A percentile compares a stretch with the other conserved stretches of the same genome.
Conservation (phyloP, 2,888 invertebrate species). For the Pachycephus smyrnensis region DNA sequence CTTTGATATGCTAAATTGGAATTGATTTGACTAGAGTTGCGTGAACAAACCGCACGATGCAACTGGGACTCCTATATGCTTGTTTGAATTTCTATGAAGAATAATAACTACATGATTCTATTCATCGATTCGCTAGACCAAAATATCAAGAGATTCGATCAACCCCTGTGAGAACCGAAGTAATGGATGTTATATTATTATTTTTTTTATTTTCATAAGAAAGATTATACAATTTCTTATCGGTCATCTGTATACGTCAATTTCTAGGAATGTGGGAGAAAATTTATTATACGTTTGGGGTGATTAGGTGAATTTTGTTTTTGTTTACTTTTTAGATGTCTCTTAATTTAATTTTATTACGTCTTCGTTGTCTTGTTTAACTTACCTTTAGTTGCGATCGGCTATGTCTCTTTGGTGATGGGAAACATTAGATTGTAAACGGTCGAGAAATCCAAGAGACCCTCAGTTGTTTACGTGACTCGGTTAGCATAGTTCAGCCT, state of each 20-base stretch:
- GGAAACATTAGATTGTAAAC: constrained; percentile 33
- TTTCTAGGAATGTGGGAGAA: neutral
- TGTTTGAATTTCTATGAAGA: constrained; percentile 16
- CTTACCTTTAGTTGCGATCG: constrained; percentile 8
- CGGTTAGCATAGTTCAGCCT: constrained; percentile 41
- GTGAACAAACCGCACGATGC: constrained; percentile 43
- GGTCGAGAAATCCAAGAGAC: constrained; percentile 41
- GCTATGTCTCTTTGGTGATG: constrained; percentile 24
- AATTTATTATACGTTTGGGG: neutral
- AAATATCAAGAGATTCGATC: neutral
- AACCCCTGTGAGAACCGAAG: no score
- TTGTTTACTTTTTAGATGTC: neutral
- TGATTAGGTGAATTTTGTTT: neutral
- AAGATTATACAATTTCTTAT: neutral
- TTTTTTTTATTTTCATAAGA: no score
- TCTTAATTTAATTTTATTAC: neutral
- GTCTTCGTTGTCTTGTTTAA: neutral
- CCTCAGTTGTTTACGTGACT: constrained; percentile 51
- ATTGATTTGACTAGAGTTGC: constrained; percentile 51
- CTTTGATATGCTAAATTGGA: constrained; percentile 58
- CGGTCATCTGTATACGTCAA: neutral
- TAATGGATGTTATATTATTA: no score
- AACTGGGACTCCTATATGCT: constrained; percentile 38
- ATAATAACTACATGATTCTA: constrained; percentile 9
- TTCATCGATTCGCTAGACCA: neutral